Conservation (phyloP, 2,888 invertebrate species). For the Odontocerum albicorne region DNA sequence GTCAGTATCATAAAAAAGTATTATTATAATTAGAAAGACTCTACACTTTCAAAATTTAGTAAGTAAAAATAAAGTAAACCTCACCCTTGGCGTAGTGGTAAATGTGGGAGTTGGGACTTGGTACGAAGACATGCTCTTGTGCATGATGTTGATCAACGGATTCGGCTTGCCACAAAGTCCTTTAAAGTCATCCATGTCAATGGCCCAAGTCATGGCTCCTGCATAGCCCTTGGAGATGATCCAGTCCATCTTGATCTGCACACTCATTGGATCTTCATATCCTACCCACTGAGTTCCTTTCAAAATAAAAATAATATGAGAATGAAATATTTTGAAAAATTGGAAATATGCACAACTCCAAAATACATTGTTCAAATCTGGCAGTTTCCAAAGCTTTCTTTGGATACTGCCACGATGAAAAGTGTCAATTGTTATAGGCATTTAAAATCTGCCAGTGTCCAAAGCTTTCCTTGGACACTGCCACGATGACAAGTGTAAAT, state of each 20-base stretch:
- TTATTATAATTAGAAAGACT: too few species aligned
- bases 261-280: conserved; percentile 78
- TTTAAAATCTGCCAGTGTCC: too few species aligned
- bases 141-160: conserved; percentile 70
- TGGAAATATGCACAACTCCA: too few species aligned
- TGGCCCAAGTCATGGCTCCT: conserved; percentile 92
- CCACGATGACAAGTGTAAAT: too few species aligned
- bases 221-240: conserved; percentile 80
- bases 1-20: too few species aligned
- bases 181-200: conserved; percentile 89
- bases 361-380: background rate
- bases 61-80: too few species aligned
- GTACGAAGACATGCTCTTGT: conserved; percentile 71
- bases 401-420: too few species aligned
- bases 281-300: conserved; percentile 84
- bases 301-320: background rate
- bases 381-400: background rate
- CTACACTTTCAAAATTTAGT: too few species aligned
- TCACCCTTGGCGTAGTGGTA: conserved; percentile 70
- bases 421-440: too few species aligned
- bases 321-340: background rate
- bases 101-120: conserved; percentile 67
- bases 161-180: conserved; percentile 81
- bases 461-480: too few species aligned
- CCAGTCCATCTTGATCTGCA: conserved; percentile 89